A percentile compares a stretch with the other conserved stretches of the same genome.
Evolutionary conservation across 2,888 invertebrate species (phyloP).

Genomic region (Cerceris rybyensis): DNA sequence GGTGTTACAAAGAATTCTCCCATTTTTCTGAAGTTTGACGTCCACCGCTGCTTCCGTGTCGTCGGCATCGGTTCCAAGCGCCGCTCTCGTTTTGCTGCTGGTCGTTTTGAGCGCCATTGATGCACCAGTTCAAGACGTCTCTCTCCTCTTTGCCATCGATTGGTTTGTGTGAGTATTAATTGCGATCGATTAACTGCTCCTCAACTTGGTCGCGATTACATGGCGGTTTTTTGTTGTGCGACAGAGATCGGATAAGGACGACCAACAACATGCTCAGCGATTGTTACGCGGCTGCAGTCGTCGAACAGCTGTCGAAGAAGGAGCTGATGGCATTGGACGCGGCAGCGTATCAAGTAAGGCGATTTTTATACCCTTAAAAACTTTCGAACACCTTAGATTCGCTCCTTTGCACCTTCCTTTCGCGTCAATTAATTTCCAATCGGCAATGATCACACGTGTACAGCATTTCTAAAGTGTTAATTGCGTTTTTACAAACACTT

Average conservation of each 20-base stretch:
- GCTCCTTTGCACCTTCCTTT: no score
- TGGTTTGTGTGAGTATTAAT: slow-evolving; percentile 92
- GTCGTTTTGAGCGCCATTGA: slow-evolving; percentile 92
- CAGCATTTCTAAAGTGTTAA: no score
- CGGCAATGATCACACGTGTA: no score
- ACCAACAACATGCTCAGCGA: slow-evolving; percentile 95
- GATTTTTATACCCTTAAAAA: slow-evolving; percentile 13
- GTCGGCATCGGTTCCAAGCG: slow-evolving; percentile 93
- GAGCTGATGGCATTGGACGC: slow-evolving; percentile 91
- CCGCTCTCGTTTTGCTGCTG: slow-evolving; percentile 90
- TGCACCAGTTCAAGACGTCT: slow-evolving; percentile 91
- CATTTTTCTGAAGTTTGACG: slow-evolving; percentile 84
- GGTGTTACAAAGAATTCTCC: not conserved
- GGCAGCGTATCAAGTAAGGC: slow-evolving; percentile 84
- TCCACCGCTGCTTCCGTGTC: slow-evolving; percentile 95
- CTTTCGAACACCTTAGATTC: not conserved
- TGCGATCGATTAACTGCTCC: not conserved
- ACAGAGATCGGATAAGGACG: slow-evolving; percentile 92
- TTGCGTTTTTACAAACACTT: no score
- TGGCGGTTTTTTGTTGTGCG: not conserved
- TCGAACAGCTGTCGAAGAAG: slow-evolving; percentile 91
- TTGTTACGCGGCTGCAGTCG: slow-evolving; percentile 93
- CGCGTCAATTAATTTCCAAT: no score
- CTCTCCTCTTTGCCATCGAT: slow-evolving; percentile 92
- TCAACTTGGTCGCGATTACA: not conserved